These are phyloP conservation scores for Ennomos quercinarius DNA, from an alignment of 2,888 invertebrate genomes.

Conservation along the genomic window DNA sequence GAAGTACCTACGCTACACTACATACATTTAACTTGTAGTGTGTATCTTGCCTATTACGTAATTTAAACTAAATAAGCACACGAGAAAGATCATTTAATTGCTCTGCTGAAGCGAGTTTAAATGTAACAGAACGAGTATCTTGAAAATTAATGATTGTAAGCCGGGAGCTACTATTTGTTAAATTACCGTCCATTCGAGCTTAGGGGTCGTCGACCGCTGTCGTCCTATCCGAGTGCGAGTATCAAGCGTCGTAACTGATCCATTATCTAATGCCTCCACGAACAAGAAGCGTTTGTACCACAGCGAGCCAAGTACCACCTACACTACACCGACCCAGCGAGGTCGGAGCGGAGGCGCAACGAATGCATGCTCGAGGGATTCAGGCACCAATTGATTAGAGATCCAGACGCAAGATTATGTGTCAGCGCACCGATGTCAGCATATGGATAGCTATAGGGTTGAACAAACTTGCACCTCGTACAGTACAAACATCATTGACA, in stretches of 20 bases:
- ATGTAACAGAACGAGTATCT: constrained; percentile 43
- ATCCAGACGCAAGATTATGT: constrained; percentile 38
- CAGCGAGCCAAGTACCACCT: constrained; percentile 24
- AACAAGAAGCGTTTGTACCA: constrained; percentile 34
- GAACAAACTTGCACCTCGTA: constrained; percentile 19
- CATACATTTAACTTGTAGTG: constrained; percentile 1
- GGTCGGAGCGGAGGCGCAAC: constrained; percentile 8
- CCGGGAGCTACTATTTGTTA: constrained; percentile 50
- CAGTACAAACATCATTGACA: no score
- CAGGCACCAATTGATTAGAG: constrained; percentile 36
- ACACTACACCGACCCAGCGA: constrained; percentile 13
- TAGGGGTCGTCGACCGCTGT: constrained; percentile 54
- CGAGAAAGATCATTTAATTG: constrained; percentile 14
- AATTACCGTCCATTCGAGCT: constrained; percentile 53
- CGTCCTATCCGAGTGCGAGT: constrained; percentile 38
- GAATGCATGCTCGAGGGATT: constrained; percentile 19
- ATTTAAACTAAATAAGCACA: constrained; percentile 7
- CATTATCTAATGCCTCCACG: constrained; percentile 42
- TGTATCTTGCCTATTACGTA: background rate
- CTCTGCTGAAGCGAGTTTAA: constrained; percentile 38
- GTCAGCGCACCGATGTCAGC: constrained; percentile 4
- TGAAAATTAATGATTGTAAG: constrained; percentile 54
- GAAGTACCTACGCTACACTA: background rate
- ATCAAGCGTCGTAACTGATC: constrained; percentile 35
- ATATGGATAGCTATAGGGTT: constrained; percentile 27